These are phyloP conservation scores for Porites divaricata DNA, from an alignment of 92 coral and sea anemone genomes.

Conservation along the genomic window DNA sequence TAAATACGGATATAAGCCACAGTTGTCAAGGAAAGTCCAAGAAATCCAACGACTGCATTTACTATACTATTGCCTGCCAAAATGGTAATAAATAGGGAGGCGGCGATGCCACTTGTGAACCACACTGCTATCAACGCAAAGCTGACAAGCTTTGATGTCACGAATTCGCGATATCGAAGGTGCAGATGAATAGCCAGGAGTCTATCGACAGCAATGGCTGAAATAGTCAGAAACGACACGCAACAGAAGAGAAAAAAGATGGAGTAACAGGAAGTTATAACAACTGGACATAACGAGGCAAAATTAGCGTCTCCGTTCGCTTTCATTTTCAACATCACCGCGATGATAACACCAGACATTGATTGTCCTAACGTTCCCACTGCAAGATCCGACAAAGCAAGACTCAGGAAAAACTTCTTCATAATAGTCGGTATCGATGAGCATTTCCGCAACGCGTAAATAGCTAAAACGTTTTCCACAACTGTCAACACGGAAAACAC, in stretches of 20 bases:
- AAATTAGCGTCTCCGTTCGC: background rate
- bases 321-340: background rate
- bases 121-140: background rate
- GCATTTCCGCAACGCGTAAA: background rate
- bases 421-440: background rate
- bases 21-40: background rate
- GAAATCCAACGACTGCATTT: background rate
- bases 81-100: background rate
- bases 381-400: background rate
- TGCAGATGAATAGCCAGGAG: background rate
- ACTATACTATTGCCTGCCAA: background rate
- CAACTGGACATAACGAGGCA: background rate
- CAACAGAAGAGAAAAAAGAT: background rate
- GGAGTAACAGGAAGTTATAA: background rate
- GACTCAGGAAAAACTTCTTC: background rate
- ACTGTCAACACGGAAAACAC: background rate
- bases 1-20: background rate
- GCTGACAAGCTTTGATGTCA: background rate
- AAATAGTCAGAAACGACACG: background rate
- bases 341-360: background rate
- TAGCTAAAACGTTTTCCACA: background rate
- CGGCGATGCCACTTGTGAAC: background rate
- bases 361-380: background rate
- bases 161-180: background rate
- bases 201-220: background rate